Evolutionary conservation across 2,888 invertebrate genomes (phyloP), one percentile per base, ranked within the genome.

Genomic region (Lomographa bimaculata): DNA sequence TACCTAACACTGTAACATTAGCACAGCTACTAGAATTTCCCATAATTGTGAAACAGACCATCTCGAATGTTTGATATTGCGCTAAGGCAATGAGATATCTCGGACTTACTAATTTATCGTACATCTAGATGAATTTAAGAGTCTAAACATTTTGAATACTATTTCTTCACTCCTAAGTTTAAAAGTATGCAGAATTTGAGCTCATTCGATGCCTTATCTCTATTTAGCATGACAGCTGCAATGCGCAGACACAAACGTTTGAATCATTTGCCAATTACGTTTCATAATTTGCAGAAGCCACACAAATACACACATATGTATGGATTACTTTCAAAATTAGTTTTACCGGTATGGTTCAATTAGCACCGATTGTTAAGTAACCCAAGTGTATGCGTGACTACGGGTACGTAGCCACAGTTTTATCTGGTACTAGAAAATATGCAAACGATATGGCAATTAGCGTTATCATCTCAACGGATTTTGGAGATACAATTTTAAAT

Each of bases 401-500:
- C 8, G n/a, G 18, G 5, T 3, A 11, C 19, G 21, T 32, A 11
- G 7, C 10, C 2, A 12, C 14, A 7, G 3, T 12, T 5, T 29
- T 41, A 35, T 41, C 20, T 30, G 7, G 8, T 7, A 3, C 9
- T 7, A 16, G 32, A 9, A 14, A 28, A 18, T 29, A 21, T 7
- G 18, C 7, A 12, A 20, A 23, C 21, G 32, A 18, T 16, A 29
- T 2, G 9, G 20, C 14, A 25, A 24, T 20, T 8, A 29, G 11
- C 7, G 11, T 20, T 38, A 40, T 37, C 26, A 9, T 20, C 19
- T 14, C 11, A 6, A 7, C 10, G 18, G 40, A 38, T 38, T 44
- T 30, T 14, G 20, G 11, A 46, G 41, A 44, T 46, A 33, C 29
- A 21, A 20, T 21, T 5, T 26, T 26, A 46, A 46, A 41, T n/a